A percentile compares a stretch with the other conserved stretches of the same genome.
These are phyloP conservation scores for Sebastes hopkinsi DNA, from an alignment of 2,797 vertebrate species.

Conservation along the genomic window DNA sequence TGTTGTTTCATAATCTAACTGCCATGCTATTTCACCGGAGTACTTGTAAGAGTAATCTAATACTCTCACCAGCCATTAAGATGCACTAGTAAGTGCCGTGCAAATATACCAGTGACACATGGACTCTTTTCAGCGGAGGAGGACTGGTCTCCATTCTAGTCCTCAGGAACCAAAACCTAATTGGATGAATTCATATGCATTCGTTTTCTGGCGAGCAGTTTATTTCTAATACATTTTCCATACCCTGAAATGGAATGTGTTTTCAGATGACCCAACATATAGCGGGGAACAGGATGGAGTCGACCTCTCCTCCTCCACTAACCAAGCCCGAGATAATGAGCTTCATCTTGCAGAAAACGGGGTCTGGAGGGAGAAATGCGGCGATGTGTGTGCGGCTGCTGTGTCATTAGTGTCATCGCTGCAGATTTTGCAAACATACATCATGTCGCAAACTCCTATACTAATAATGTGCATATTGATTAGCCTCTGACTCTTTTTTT, in stretches of 20 bases:
- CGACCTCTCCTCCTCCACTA: constrained; percentile 27
- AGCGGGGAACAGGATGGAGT: constrained; percentile 14
- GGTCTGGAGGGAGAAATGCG: not conserved
- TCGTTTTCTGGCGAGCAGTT: not conserved
- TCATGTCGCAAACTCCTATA: constrained; percentile 1
- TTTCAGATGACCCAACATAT: constrained; percentile 28
- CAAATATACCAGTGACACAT: not conserved
- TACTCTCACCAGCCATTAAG: not conserved
- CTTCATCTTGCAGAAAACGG: constrained; percentile 31
- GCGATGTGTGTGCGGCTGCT: not conserved
- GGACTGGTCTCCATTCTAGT: not conserved
- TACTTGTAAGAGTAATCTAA: not conserved
- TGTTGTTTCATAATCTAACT: not conserved
- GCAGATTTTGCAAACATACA: constrained; percentile 36
- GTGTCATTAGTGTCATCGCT: constrained; percentile 14
- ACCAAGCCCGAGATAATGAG: constrained; percentile 40
- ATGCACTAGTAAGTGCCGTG: not conserved
- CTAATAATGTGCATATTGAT: constrained; percentile 41
- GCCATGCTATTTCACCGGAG: not conserved
- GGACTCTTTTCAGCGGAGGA: not conserved
- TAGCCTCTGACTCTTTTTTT: constrained; percentile 9
- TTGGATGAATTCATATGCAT: constrained; percentile 13
- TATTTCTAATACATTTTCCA: not conserved
- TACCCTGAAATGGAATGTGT: constrained; percentile 21
- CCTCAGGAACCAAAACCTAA: constrained; percentile 7